These are phyloP conservation scores for Cettia cetti DNA, from an alignment of 2,113 vertebrate species.

Conservation along the genomic window DNA sequence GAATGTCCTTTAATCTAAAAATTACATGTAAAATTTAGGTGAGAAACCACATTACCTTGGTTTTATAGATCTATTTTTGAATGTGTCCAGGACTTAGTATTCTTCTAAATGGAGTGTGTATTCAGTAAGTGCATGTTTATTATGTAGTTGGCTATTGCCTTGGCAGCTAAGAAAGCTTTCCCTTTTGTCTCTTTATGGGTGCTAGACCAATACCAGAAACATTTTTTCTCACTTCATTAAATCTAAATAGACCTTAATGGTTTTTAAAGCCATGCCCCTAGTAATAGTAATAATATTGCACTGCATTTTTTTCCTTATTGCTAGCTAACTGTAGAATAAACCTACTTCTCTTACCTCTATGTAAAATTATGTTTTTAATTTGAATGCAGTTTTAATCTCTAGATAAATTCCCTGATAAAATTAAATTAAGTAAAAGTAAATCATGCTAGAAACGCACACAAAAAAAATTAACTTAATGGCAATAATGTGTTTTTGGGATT, in stretches of 20 bases:
- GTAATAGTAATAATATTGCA: not conserved
- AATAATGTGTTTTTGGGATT: not conserved
- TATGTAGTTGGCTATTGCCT: not conserved
- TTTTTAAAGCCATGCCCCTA: not conserved
- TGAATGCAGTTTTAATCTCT: not conserved
- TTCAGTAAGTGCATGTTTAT: not conserved
- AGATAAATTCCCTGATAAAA: not conserved
- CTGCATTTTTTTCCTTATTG: not conserved
- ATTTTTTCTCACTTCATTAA: slow-evolving; percentile 8
- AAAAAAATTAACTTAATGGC: not conserved
- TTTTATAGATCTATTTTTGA: not conserved
- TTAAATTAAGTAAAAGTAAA: not conserved
- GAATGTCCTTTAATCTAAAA: not conserved
- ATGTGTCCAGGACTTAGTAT: not conserved
- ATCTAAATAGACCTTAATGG: not conserved
- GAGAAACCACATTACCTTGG: not conserved
- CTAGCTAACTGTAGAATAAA: not conserved
- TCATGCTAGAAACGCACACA: not conserved
- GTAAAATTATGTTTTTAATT: not conserved
- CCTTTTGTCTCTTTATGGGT: slow-evolving; percentile 3
- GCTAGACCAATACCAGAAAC: not conserved
- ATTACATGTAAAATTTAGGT: not conserved
- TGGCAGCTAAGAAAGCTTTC: not conserved
- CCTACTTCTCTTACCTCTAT: not conserved
- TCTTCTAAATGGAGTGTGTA: not conserved